Evolutionary conservation across 2,888 invertebrate species (phyloP).

Genomic region (Corbicula japonica): DNA sequence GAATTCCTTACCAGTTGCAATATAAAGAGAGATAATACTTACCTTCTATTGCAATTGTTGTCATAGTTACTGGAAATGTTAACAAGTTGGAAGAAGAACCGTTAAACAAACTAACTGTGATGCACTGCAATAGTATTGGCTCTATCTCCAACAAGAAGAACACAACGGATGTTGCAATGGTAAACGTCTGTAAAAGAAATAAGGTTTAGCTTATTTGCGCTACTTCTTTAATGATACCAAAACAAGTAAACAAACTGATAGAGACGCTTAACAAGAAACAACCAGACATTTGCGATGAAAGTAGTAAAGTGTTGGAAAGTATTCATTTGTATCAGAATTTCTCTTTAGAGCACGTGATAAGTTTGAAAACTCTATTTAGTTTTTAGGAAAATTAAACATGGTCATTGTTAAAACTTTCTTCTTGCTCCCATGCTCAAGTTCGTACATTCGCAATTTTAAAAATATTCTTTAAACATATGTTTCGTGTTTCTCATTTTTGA

Average conservation of each 20-base stretch:
- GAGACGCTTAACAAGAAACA: neutral
- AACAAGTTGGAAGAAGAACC: neutral
- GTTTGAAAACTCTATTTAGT: neutral
- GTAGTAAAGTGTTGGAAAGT: neutral
- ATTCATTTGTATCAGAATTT: neutral
- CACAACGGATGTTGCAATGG: neutral
- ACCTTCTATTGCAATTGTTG: constrained; percentile 24
- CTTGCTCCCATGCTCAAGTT: too few species aligned
- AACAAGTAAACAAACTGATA: neutral
- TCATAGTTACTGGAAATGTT: constrained; percentile 38
- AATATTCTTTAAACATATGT: too few species aligned
- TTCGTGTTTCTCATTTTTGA: too few species aligned
- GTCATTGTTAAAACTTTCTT: too few species aligned
- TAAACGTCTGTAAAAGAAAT: constrained; percentile 11
- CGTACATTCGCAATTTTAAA: too few species aligned
- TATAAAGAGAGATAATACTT: neutral
- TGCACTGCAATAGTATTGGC: constrained; percentile 34
- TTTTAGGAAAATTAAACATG: too few species aligned
- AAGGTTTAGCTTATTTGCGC: neutral
- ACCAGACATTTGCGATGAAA: neutral
- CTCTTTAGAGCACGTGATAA: neutral
- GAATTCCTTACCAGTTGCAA: neutral
- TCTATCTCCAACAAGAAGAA: constrained; percentile 17
- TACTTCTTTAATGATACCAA: too few species aligned
- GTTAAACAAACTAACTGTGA: constrained; percentile 21